phyloP scores from a whole-genome alignment of 53 echinoderm and acorn worm genomes.

The Patiria pectinifera region DNA sequence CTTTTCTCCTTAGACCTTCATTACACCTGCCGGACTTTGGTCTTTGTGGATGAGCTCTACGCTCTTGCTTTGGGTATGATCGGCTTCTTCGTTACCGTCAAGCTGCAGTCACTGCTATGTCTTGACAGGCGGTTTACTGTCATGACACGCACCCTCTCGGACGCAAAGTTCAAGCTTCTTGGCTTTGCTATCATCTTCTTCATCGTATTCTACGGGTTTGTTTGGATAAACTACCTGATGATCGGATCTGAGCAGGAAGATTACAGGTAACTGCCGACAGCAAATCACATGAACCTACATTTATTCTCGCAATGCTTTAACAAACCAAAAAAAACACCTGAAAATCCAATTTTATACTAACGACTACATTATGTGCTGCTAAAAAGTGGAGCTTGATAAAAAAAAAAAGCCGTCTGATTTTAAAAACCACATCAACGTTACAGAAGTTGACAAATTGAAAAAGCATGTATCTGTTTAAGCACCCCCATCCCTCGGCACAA shows the following conservation, averaged over 20 bases:
- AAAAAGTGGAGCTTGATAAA: too few relatives aligned
- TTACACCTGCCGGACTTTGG: neutral
- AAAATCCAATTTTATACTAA: too few relatives aligned
- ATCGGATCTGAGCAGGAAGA: constrained; percentile 32
- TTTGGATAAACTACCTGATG: constrained; percentile 30
- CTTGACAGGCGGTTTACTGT: constrained; percentile 44
- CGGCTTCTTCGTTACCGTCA: constrained; percentile 39
- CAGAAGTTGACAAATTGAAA: too few relatives aligned
- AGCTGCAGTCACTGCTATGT: constrained; percentile 10
- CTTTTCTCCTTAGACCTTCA: constrained; percentile 18
- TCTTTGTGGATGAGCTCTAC: constrained; percentile 38
- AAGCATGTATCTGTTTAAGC: too few relatives aligned
- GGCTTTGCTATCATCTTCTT: constrained; percentile 8
- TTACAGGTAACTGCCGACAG: constrained; percentile 1
- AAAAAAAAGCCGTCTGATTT: too few relatives aligned
- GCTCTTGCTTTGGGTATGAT: neutral
- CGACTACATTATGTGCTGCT: too few relatives aligned
- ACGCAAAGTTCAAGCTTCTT: constrained; percentile 39
- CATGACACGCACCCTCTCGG: constrained; percentile 20
- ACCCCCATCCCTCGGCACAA: too few relatives aligned
- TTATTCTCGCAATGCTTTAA: too few relatives aligned
- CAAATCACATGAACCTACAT: neutral
- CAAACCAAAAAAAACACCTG: too few relatives aligned
- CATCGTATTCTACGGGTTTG: constrained; percentile 45
- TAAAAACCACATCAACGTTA: too few relatives aligned